phyloP scores from a whole-genome alignment of 2,113 vertebrate species.

The Lagenorhynchus albirostris region DNA sequence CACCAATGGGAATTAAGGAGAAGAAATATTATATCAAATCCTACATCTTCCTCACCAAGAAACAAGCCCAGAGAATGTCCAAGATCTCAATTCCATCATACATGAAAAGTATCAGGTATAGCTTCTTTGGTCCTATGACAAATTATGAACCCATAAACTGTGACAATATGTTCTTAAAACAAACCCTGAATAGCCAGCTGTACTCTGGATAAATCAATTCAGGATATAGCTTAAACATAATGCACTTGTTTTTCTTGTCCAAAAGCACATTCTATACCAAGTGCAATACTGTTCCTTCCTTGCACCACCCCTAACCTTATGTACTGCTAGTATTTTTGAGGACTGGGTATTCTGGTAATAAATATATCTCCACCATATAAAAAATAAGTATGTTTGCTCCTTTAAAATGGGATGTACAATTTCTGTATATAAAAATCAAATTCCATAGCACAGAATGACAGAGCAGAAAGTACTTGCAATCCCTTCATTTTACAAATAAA shows the following conservation, averaged over 20 bases:
- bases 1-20: not conserved
- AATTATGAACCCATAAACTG: not conserved
- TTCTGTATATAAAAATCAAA: constrained; percentile 26
- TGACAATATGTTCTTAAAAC: constrained; percentile 9
- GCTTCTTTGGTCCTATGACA: not conserved
- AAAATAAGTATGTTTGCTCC: not conserved
- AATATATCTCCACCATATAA: not conserved
- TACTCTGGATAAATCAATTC: not conserved
- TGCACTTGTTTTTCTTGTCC: not conserved
- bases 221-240: constrained; percentile 32
- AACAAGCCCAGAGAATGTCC: constrained; percentile 28
- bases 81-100: not conserved
- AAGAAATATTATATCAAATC: constrained; percentile 23
- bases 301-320: not conserved
- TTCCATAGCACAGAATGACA: not conserved
- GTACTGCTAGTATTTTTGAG: not conserved
- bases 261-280: not conserved
- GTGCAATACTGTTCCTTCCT: not conserved
- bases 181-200: not conserved
- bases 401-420: not conserved
- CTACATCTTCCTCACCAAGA: constrained; percentile 23
- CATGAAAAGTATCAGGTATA: not conserved
- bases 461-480: not conserved
- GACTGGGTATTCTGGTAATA: not conserved
- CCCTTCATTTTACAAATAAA: not conserved